Percentiles rank a stretch among this genome's conserved stretches.
Evolutionary conservation across 2,888 invertebrate species (phyloP).

Genomic region (Pseudolycoriella hygida): DNA sequence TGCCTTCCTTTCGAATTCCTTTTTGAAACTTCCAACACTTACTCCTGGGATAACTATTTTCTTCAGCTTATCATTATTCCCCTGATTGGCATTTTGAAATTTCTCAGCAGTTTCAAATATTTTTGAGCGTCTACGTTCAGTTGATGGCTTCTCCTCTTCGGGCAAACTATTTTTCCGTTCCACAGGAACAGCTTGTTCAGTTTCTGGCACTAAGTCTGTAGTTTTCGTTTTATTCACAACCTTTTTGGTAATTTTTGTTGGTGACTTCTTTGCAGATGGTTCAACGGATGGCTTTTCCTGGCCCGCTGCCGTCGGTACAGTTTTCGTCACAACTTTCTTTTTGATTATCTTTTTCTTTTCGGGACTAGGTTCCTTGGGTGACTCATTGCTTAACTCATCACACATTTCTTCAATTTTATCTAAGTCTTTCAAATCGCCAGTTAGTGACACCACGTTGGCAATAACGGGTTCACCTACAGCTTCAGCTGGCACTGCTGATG

Average conservation of each 20-base stretch:
- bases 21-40: slow-evolving; percentile 72
- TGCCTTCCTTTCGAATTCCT: slow-evolving; percentile 68
- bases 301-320: slow-evolving; percentile 9
- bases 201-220: background rate
- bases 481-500: background rate
- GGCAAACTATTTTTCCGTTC: slow-evolving; percentile 27
- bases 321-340: slow-evolving; percentile 1
- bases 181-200: background rate
- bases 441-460: slow-evolving; percentile 8
- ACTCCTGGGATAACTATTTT: slow-evolving; percentile 66
- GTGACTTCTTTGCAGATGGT: slow-evolving; percentile 22
- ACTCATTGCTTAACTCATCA: slow-evolving; percentile 19
- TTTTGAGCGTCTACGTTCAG: slow-evolving; percentile 44
- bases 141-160: slow-evolving; percentile 27
- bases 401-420: slow-evolving; percentile 21
- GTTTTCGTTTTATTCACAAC: slow-evolving; percentile 20
- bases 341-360: slow-evolving; percentile 5
- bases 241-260: slow-evolving; percentile 27
- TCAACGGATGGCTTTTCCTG: slow-evolving; percentile 13
- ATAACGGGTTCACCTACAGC: slow-evolving; percentile 12
- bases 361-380: background rate
- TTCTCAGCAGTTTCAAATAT: slow-evolving; percentile 54
- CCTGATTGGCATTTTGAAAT: slow-evolving; percentile 37
- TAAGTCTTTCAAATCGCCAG: slow-evolving; percentile 16
- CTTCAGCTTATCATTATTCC: slow-evolving; percentile 42